A percentile compares a stretch with the other conserved stretches of the same genome.
phyloP scores from a whole-genome alignment of 2,888 invertebrate species.

The Coecobrya sp. region DNA sequence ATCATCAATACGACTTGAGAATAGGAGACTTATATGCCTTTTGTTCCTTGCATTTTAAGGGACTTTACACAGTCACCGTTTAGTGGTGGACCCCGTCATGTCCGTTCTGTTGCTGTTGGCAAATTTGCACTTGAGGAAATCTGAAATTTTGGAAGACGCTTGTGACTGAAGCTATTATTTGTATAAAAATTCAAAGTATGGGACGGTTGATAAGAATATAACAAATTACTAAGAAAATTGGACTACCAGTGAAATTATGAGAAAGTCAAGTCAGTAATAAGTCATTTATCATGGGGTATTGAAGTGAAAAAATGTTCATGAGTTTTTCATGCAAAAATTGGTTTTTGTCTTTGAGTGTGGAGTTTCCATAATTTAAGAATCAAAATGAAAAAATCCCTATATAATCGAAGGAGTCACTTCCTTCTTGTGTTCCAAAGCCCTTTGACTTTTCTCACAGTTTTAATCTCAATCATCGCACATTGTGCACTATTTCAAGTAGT shows the following conservation, averaged over 20 bases:
- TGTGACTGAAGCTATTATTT: not conserved
- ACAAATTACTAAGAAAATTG: not conserved
- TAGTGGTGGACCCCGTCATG: slow-evolving; percentile 62
- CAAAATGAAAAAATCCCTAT: not conserved
- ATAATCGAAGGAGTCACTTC: slow-evolving; percentile 10
- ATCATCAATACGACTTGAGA: slow-evolving; percentile 8
- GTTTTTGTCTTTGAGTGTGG: not conserved
- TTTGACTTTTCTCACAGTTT: not conserved
- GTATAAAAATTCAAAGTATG: not conserved
- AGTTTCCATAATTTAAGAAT: not conserved
- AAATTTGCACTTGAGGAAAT: slow-evolving; percentile 25
- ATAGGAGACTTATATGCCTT: slow-evolving; percentile 35
- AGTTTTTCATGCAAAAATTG: not conserved
- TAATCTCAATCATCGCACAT: not conserved
- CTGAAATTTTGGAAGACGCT: slow-evolving; percentile 15
- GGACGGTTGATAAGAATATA: not conserved
- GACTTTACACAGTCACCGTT: slow-evolving; percentile 64
- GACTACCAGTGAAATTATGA: no score
- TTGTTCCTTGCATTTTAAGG: slow-evolving; percentile 64
- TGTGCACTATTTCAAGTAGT: not conserved
- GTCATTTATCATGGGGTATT: no score
- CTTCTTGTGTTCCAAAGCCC: not conserved
- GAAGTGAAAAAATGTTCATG: no score
- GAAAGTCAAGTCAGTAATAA: no score
- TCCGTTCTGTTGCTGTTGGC: slow-evolving; percentile 51